A percentile compares a stretch with the other conserved stretches of the same genome.
phyloP scores from a whole-genome alignment of 2,113 vertebrate species.

The Channa argus region DNA sequence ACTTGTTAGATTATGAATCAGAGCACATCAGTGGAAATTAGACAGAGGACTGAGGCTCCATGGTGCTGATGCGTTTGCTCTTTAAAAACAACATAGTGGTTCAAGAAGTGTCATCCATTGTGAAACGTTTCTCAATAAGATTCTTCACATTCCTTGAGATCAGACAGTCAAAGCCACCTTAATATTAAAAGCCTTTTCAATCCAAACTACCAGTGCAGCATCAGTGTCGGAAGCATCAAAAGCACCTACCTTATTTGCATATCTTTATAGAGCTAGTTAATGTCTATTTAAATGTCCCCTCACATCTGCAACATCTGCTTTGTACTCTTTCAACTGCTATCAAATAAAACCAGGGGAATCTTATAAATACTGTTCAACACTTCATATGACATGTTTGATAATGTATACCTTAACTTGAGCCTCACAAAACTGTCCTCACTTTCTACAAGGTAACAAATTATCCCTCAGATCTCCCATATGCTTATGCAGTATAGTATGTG shows the following conservation, averaged over 20 bases:
- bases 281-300: background rate
- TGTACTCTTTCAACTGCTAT: background rate
- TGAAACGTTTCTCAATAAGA: slow-evolving; percentile 13
- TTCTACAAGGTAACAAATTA: too few species aligned
- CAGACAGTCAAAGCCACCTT: slow-evolving; percentile 4
- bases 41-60: slow-evolving; percentile 11
- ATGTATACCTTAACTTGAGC: too few species aligned
- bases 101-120: background rate
- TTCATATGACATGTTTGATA: background rate
- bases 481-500: too few species aligned
- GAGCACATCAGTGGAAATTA: slow-evolving; percentile 20
- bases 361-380: background rate
- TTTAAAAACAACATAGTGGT: slow-evolving; percentile 26
- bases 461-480: too few species aligned
- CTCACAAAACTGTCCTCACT: too few species aligned
- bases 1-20: slow-evolving; percentile 18
- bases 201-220: slow-evolving; percentile 6
- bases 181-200: slow-evolving; percentile 2
- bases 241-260: background rate
- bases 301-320: background rate
- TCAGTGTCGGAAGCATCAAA: background rate
- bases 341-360: background rate
- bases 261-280: slow-evolving; percentile 9
- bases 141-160: slow-evolving; percentile 35
- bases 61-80: background rate